A percentile compares a stretch with the other conserved stretches of the same genome.
These are phyloP conservation scores for Poeciliopsis presidionis DNA, from an alignment of 2,797 vertebrate genomes.

Conservation along the genomic window DNA sequence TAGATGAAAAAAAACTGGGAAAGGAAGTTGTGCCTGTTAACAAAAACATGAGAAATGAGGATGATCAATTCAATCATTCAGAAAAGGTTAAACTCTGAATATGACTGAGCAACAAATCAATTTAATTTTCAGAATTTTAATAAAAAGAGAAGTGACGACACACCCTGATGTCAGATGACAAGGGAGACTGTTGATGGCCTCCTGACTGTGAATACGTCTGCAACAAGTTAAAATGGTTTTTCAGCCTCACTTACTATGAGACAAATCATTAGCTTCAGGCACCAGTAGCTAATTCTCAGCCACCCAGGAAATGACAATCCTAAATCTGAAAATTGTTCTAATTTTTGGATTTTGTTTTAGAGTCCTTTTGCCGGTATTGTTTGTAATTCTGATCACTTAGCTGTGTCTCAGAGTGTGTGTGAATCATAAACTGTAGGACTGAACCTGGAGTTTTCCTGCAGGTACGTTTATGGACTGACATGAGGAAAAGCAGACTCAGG, in stretches of 20 bases:
- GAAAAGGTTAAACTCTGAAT: neutral
- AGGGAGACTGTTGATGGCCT: neutral
- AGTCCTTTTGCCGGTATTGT: neutral
- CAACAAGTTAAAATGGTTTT: neutral
- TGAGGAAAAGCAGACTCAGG: no score
- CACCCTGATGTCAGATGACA: neutral
- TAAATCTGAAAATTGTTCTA: neutral
- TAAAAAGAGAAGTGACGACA: neutral
- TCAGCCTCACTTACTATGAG: neutral
- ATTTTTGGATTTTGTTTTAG: neutral
- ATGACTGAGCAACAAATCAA: neutral
- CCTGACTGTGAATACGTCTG: neutral
- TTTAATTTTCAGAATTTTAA: neutral
- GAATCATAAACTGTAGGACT: neutral
- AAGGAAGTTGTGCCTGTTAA: slow-evolving; percentile 50
- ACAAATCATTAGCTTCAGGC: neutral
- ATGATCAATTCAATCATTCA: neutral
- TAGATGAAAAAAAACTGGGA: slow-evolving; percentile 38
- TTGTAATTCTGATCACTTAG: slow-evolving; percentile 1
- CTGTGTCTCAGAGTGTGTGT: neutral
- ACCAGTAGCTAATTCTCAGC: neutral
- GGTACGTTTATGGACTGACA: neutral
- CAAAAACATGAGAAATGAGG: neutral
- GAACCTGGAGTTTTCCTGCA: neutral
- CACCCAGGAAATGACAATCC: no score